These are phyloP conservation scores for Centropus unirufus DNA, from an alignment of 2,113 vertebrate genomes.

Conservation along the genomic window DNA sequence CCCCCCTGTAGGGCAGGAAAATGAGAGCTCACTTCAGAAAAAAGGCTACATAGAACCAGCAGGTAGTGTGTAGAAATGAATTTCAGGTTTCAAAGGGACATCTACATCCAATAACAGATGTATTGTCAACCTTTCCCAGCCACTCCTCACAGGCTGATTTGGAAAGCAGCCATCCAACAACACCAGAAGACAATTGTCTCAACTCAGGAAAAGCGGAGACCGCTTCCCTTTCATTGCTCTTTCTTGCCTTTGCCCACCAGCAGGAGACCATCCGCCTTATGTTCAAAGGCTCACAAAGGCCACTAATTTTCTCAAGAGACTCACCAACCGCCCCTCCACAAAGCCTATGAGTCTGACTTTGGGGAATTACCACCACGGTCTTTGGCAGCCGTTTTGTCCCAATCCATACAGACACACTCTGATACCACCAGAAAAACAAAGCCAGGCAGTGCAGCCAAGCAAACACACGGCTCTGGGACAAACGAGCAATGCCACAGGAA, in stretches of 20 bases:
- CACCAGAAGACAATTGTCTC: not conserved
- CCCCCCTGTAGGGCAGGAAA: not conserved
- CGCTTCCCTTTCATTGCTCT: not conserved
- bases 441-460: not conserved
- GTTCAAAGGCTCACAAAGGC: not conserved
- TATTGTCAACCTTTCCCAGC: not conserved
- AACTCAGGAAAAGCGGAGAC: not conserved
- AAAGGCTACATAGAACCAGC: not conserved
- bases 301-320: not conserved
- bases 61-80: not conserved
- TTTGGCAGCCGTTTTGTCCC: not conserved
- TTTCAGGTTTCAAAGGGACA: not conserved
- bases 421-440: not conserved
- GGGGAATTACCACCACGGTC: not conserved
- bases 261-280: not conserved
- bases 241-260: not conserved
- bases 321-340: not conserved
- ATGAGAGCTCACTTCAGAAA: not conserved
- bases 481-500: not conserved
- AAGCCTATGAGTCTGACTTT: not conserved
- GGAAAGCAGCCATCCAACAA: not conserved
- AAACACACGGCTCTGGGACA: not conserved
- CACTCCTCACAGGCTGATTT: not conserved
- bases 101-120: fast-evolving
- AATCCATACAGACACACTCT: not conserved